Base-by-base conservation (phyloP, 2,113 vertebrate genomes). In the Spermophilus dauricus region DNA sequence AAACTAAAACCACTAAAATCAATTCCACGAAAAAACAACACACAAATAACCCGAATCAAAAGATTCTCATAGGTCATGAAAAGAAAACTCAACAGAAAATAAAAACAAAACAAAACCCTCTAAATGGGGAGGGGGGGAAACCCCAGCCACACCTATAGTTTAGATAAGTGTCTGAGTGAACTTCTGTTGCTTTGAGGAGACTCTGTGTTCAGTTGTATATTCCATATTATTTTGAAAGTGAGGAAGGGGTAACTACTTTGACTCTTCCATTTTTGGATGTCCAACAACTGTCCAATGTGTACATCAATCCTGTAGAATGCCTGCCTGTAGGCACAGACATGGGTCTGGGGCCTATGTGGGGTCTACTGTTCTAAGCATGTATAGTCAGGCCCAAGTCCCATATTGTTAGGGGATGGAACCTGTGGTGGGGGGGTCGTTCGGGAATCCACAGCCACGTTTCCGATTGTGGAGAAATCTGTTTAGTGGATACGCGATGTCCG, bases 381-480 rank as follows among this genome's bases (percentile, higher is more conserved):
- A 42, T 63, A 86, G 58, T 81, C 45, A 78, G 63, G 34, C 51
- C 37, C 17, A 73, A 30, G 61, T 77, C 48, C 45, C 16, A 5
- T 83, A 95, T 51, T 89, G 17, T 42, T 80, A 42, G 32, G 24
- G 75, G 48, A 32, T 17, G 8, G 81, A 69, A 72, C 61, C 61
- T 73, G 45, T n/a, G 93, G 82, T 77, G 91, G 75, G 80, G 84
- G 88, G 72, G 82, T 8, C 48, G 69, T 91, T 56, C 18, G 82
- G 92, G 95, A 86, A 77, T 81, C 94, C 91, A 67, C 83, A 86
- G 89, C 91, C 95, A 92, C 82, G 45, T 93, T 98, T 97, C 96
- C 91, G 96, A 97, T 96, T 51, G 95, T 84, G 96, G 94, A 65
- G 63, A 97, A 97, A 97, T 97, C 95, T 72, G 75, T 94, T 81